Evolutionary conservation across 2,888 invertebrate species (phyloP), one percentile per base, ranked within the genome.

Genomic region (Pachliopta kotzebuea): DNA sequence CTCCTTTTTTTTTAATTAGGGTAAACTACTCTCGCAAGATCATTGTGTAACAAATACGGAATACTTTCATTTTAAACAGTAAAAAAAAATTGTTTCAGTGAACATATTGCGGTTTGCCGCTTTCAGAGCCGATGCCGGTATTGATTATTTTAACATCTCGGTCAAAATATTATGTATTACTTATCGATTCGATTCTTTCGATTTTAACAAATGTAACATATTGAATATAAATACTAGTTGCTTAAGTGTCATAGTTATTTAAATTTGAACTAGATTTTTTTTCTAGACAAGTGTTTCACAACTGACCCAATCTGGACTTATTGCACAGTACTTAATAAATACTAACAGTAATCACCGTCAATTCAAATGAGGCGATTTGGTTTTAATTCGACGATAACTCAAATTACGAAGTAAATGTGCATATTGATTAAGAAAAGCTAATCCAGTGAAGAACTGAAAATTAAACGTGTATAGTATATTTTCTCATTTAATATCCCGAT

Each of bases 1-100:
- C 29, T 23, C 6, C 23, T 57, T 50, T 62, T 37, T 62, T 52
- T 20, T 52, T 26, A 56, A 50, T 62, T 50, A 56, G 50, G 56
- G 29, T 62, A 62, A 57, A 62, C 56, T 26, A 17, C 31, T 57
- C 11, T 24, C 50, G 56, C 56, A 57, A 37, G 37, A 42, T 17
- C 56, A 62, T 57, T 62, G 31, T 52, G 26, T 26, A 57, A 62
- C 18, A 62, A 56, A 56, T 56, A 50, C 31, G 49, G 31, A 52
- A 42, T 42, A 62, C 56, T 62, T 57, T 52, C 56, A 24, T 42
- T 62, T 20, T 17, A 57, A 42, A n/a, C n/a, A n/a, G n/a, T n/a
- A n/a, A 57, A 37, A 29, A 23, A 31, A n/a, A 45, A 21, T 21
- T 8, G 7, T n/a, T n/a, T 45, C 45, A 37, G 49, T 14, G n/a